A percentile compares a stretch with the other conserved stretches of the same genome.
phyloP scores from a whole-genome alignment of 1,140 invertebrate species.

The Streblospio benedicti region DNA sequence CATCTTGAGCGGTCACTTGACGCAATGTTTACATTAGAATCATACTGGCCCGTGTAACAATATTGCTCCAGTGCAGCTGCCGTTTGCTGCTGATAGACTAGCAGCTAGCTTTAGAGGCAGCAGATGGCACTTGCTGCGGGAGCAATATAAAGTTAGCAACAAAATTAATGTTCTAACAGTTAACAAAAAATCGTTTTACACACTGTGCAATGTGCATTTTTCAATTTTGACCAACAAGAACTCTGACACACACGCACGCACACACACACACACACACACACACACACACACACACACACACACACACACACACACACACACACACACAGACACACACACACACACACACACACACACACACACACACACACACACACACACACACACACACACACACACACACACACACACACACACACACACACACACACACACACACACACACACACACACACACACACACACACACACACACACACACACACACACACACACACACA shows the following conservation, averaged over 20 bases:
- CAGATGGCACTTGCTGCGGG: no score
- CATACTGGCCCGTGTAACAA: no score
- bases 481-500: conserved; percentile 12
- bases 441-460: conserved; percentile 9
- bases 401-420: conserved; percentile 9
- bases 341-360: conserved; percentile 8
- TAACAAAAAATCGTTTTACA: no score
- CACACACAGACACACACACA: conserved; percentile 5
- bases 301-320: conserved; percentile 10
- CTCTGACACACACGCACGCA: conserved; percentile 4
- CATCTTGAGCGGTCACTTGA: no score
- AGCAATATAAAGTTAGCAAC: no score
- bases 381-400: conserved; percentile 9
- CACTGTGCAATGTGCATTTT: no score
- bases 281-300: conserved; percentile 10
- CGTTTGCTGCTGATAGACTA: no score
- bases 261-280: conserved; percentile 9
- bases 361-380: conserved; percentile 11
- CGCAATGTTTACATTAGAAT: no score
- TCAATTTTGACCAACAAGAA: conserved; percentile 3
- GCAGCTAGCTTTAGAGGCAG: no score
- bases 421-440: conserved; percentile 11
- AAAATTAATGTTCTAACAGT: no score
- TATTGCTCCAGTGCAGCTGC: no score
- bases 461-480: conserved; percentile 10